A percentile compares a stretch with the other conserved stretches of the same genome.
These are phyloP conservation scores for Tupaia chinensis DNA, from an alignment of 2,113 vertebrate species.

Conservation along the genomic window DNA sequence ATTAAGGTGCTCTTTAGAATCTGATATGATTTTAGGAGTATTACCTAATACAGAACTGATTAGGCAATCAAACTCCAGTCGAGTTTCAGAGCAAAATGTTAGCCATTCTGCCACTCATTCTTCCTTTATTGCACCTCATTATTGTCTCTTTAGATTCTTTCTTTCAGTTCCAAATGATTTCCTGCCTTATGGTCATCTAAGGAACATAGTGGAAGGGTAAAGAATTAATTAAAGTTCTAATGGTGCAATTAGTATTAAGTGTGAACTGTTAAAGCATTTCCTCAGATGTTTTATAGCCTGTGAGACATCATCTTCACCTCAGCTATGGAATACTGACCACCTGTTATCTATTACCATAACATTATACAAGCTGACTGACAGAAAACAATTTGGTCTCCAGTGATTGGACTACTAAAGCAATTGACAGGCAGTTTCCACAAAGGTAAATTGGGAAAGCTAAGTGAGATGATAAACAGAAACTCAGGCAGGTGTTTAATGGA, in stretches of 20 bases:
- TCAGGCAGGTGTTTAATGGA: slow-evolving; percentile 71
- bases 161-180: slow-evolving; percentile 85
- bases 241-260: slow-evolving; percentile 82
- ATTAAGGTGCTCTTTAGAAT: slow-evolving; percentile 39
- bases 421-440: slow-evolving; percentile 66
- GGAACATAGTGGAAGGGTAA: slow-evolving; percentile 86
- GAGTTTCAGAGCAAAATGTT: slow-evolving; percentile 69
- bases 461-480: slow-evolving; percentile 71
- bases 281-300: slow-evolving; percentile 81
- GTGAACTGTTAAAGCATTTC: slow-evolving; percentile 79
- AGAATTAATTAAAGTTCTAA: slow-evolving; percentile 88
- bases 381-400: slow-evolving; percentile 44
- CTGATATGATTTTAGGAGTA: neutral
- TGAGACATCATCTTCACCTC: slow-evolving; percentile 78
- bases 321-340: slow-evolving; percentile 69
- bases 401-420: slow-evolving; percentile 28
- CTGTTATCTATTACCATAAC: slow-evolving; percentile 70
- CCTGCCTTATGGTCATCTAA: slow-evolving; percentile 79
- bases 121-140: slow-evolving; percentile 86
- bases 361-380: slow-evolving; percentile 54
- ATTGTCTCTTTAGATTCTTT: slow-evolving; percentile 86
- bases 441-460: slow-evolving; percentile 58
- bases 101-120: slow-evolving; percentile 83
- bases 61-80: slow-evolving; percentile 57
- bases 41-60: slow-evolving; percentile 68